Evolutionary conservation across 2,797 vertebrate genomes (phyloP), one percentile per base, ranked within the genome.

Genomic region (Monodelphis domestica): DNA sequence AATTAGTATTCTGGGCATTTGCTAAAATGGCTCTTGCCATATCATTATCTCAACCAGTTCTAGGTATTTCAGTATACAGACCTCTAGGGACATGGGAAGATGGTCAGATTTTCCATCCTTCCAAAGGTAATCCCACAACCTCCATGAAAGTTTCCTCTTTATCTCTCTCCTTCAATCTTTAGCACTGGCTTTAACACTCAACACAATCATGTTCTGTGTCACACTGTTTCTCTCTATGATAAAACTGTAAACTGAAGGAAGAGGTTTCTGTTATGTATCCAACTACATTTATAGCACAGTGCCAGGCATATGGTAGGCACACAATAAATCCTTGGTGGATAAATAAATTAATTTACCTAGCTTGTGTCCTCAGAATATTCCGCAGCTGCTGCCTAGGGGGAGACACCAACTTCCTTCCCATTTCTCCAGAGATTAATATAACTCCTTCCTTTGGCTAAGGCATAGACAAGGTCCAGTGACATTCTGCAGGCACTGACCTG

Each of bases 241-340:
- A 87, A 89, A 53, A 84, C 70, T 91, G 15, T 57, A 54, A 89
- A 94, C 56, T 92, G 33, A 63, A 91, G 63, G 59, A 21, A 59
- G 56, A 92, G 57, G 63, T 50, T 4, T 45, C 2, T 84, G 33
- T 91, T 54, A 26, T 7, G 28, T 21, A 28, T 90, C 51, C 12
- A 14, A 78, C 26, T 84, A 70, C 24, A 50, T 84, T 94, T 87
- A n/a, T 57, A 51, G 78, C 26, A 5, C 55, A 2, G 38, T 0
- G 33, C 53, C 63, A 33, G 9, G 92, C 55, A 33, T 29, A 56
- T 26, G 70, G 55, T 6, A 92, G 87, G 52, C 38, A 21, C 54
- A 94, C 54, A 14, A 17, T 56, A 93, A 53, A 54, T 78, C 63
- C 84, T 52, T 92, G n/a, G 38, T 59, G 57, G 51, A 50, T n/a